Evolutionary conservation across 2,113 vertebrate species (phyloP), one percentile per base, ranked within the genome.

Genomic region (Tricholaema leucomelas): DNA sequence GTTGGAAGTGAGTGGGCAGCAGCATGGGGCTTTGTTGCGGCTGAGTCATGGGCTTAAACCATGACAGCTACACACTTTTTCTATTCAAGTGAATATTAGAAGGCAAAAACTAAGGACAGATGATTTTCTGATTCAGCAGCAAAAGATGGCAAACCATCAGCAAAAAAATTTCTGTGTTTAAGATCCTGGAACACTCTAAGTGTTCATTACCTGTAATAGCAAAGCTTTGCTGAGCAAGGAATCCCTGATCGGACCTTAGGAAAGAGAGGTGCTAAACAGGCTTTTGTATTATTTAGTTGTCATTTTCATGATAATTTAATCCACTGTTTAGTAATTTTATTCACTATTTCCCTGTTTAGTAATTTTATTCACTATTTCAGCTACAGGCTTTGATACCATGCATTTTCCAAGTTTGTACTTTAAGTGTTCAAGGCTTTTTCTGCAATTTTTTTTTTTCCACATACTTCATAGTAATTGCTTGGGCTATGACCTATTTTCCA

Each of bases 401-500:
- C 15, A 65, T 79, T 84, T 90, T 79, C 44, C 35, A 72, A 50
- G 24, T 64, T 81, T 8, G 71, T 69, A 71, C 8, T 72, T 84
- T 65, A 33, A 78, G 63, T 84, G 28, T 83, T 88, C 24, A 72
- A 75, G 14, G 6, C 4, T 91, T 90, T 87, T 56, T 48, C 20
- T 77, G 72, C 18, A 70, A 90, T 25, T 71, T 23, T 44, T 94
- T 77, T 50, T 66, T 31, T 31, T 21, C 27, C 33, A 55, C 76
- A 71, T 91, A 88, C 55, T 88, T 84, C 61, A 60, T 15, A 69
- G 48, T 31, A 87, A 80, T 42, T 80, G 21, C 46, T 59, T 64
- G 36, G 60, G 36, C 38, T 77, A 56, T 74, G 27, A 89, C 58
- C 69, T 93, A 60, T 92, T 93, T 96, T 95, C 60, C 69, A 84